Percentiles rank a stretch among this genome's conserved stretches.
phyloP scores from a whole-genome alignment of 2,113 vertebrate genomes.

The Lagopus muta region DNA sequence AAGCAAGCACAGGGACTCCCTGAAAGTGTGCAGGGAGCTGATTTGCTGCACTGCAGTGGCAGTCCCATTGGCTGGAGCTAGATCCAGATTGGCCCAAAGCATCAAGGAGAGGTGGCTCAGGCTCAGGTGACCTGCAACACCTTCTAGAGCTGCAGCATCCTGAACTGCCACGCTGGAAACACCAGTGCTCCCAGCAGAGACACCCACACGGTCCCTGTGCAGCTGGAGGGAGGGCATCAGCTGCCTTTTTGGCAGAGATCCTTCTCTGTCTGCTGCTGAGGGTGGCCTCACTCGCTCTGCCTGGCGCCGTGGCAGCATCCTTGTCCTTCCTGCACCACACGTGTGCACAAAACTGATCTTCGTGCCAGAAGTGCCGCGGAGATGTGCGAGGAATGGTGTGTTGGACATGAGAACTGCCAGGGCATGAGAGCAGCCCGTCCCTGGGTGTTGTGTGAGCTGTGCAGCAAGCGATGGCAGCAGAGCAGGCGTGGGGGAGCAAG shows the following conservation, averaged over 20 bases:
- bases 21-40: background rate
- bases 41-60: background rate
- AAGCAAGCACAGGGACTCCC: background rate
- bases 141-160: background rate
- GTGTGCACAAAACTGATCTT: background rate
- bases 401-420: accelerated
- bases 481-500: accelerated
- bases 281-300: background rate
- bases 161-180: background rate
- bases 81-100: no score
- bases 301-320: accelerated
- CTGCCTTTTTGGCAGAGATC: background rate
- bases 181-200: background rate
- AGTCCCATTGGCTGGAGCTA: background rate
- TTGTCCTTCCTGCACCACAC: background rate
- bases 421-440: background rate
- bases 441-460: accelerated
- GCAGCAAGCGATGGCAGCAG: accelerated
- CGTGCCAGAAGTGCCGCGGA: accelerated
- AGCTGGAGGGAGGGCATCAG: background rate
- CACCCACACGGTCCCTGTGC: accelerated
- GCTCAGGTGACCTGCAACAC: background rate
- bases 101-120: background rate
- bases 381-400: accelerated
- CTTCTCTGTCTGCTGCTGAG: background rate